A percentile compares a stretch with the other conserved stretches of the same genome.
Evolutionary conservation across 2,113 vertebrate species (phyloP).

Genomic region (Python bivittatus): DNA sequence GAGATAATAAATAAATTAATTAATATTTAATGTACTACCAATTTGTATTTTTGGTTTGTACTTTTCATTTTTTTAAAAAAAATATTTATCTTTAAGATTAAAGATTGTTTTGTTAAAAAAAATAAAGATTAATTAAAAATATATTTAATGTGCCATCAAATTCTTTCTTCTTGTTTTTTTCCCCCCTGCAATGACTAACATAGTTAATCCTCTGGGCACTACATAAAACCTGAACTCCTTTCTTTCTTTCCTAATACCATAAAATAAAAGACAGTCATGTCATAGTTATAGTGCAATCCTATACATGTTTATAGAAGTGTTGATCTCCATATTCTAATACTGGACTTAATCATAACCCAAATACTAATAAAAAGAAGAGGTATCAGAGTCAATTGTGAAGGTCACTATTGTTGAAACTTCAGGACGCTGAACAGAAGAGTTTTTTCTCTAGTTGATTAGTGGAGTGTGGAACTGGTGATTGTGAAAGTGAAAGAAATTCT

Average conservation of each 20-base stretch:
- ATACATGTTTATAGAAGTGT: background rate
- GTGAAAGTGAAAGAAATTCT: background rate
- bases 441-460: background rate
- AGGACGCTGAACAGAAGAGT: background rate
- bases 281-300: background rate
- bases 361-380: background rate
- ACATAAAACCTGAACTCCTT: background rate
- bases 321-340: background rate
- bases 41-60: background rate
- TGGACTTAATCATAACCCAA: background rate
- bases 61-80: background rate
- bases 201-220: background rate
- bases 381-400: background rate
- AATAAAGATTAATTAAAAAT: background rate
- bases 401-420: background rate
- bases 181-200: background rate
- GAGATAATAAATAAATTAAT: background rate
- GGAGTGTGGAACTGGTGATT: background rate
- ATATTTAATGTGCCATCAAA: background rate
- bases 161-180: background rate
- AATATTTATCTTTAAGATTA: background rate
- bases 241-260: background rate
- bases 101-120: background rate
- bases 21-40: background rate
- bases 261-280: background rate